Percentiles rank a stretch among this genome's conserved stretches.
Conservation (phyloP, 2,113 vertebrate genomes). For the Dendropsophus ebraccatus region DNA sequence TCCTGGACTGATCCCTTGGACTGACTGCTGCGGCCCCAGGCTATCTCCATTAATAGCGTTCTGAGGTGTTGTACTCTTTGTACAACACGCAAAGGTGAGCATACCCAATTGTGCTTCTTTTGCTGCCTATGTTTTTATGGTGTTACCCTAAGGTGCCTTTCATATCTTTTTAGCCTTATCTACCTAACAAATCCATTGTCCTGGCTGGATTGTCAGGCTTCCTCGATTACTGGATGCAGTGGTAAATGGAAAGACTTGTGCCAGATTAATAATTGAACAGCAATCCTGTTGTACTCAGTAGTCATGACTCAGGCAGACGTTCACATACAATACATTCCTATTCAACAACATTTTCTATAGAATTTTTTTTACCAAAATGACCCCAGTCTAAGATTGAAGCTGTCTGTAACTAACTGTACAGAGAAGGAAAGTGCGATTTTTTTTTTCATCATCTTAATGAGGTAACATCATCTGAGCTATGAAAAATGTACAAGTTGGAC, state of each 20-base stretch:
- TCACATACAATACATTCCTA: not conserved
- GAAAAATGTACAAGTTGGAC: slow-evolving; percentile 66
- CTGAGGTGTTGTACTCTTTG: no score
- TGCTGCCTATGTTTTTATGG: no score
- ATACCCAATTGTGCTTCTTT: no score
- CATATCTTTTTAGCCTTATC: no score
- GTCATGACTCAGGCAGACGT: not conserved
- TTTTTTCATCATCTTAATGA: slow-evolving; percentile 39
- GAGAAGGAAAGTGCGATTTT: not conserved
- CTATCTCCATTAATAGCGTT: no score
- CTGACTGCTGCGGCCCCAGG: no score
- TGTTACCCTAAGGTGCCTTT: no score
- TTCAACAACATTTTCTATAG: not conserved
- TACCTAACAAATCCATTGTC: no score
- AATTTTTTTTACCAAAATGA: not conserved
- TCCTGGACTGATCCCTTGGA: no score
- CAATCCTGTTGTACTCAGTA: not conserved
- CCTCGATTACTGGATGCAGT: not conserved
- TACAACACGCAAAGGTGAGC: no score
- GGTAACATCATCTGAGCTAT: slow-evolving; percentile 60
- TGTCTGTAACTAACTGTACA: not conserved
- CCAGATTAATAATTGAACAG: not conserved
- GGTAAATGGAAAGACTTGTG: not conserved
- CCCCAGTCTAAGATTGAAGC: not conserved
- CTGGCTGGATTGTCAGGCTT: no score